Base-by-base conservation (phyloP, 2,888 invertebrate genomes). In the Sipunculus nudus region DNA sequence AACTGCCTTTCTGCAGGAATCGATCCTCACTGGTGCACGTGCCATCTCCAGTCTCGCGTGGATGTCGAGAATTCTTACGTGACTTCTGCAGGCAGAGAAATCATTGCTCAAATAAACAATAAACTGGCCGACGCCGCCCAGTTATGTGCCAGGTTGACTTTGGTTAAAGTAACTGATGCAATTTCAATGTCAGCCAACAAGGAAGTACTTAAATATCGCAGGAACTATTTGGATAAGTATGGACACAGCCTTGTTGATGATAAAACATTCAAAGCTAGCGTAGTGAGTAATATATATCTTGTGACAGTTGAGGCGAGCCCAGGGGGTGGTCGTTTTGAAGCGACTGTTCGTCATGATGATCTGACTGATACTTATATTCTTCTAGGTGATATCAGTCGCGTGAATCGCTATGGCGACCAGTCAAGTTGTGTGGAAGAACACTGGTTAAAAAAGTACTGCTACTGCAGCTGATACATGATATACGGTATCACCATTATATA, bases 11-110 rank as follows among this genome's bases (percentile, higher is more conserved):
- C 86, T 62, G 94, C 95, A 0, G 89, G 87, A 1, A 92, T 96
- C 60, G 88, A 89, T 0, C 89, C 90, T 28, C 92, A 94, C 79
- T 96, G 92, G 91, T 96, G 96, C 81, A 91, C 93, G 25, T 96
- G 96, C 71, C 91, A 92, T 75, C 87, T 87, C 59, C 89, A 88
- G 53, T 84, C 84, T 50, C 87, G 88, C 67, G 77, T 92, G 21
- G 78, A 86, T 0, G 83, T 84, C 0, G 85, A 87, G 31, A 87
- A 89, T 67, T 72, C 81, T 0, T 78, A 84, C 8, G 89, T 91
- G 0, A 78, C 84, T 5, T 85, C 88, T 40, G 89, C 89, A 29
- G 73, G 90, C 0, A 77, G 84, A 0, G 87, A 87, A 67, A 83
- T 92, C 28, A 87, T 93, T 0, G 78, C 84, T 5, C 85, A 88